Evolutionary conservation across 2,797 vertebrate genomes (phyloP).

Genomic region (Propithecus deckenii): DNA sequence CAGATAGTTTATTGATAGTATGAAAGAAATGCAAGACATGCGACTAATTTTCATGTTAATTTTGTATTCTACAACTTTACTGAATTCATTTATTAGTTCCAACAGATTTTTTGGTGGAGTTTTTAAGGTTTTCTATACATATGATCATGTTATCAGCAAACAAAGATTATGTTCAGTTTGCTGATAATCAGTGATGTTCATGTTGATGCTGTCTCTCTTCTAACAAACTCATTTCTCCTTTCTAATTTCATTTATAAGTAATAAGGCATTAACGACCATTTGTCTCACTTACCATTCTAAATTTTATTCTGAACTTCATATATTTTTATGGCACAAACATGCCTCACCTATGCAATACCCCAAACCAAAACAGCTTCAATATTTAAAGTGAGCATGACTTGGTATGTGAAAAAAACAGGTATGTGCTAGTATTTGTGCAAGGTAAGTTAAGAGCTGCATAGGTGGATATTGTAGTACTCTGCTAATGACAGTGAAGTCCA

Average conservation of each 20-base stretch:
- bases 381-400: neutral
- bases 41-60: neutral
- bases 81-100: neutral
- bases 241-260: neutral
- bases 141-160: neutral
- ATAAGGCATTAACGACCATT: neutral
- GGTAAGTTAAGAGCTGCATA: neutral
- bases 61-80: neutral
- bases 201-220: neutral
- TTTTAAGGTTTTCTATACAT: neutral
- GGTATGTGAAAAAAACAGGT: neutral
- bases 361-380: neutral
- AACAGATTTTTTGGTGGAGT: neutral
- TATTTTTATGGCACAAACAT: neutral
- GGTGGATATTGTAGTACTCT: neutral
- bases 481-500: neutral
- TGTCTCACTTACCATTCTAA: neutral
- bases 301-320: neutral
- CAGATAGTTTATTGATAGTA: neutral
- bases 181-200: neutral
- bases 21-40: neutral
- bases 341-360: neutral
- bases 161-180: neutral
- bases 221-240: neutral
- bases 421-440: neutral